Conservation (phyloP, 2,113 vertebrate genomes). For the Myiagra hebetior region DNA sequence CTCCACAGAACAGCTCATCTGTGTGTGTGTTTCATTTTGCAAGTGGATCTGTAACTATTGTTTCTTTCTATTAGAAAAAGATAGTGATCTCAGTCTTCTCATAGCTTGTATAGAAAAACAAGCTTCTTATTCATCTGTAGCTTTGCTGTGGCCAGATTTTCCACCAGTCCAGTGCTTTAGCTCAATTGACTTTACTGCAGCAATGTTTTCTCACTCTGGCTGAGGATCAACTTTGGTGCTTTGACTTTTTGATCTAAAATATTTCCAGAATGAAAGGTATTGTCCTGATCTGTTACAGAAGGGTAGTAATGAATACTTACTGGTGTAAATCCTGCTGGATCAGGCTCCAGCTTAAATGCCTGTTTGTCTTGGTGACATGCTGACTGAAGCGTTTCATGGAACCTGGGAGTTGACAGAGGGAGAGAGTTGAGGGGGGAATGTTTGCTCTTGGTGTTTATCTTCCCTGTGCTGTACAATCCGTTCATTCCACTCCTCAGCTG, state of each 20-base stretch:
- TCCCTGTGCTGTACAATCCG: not conserved
- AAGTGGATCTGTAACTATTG: not conserved
- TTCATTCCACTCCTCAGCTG: not conserved
- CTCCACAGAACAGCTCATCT: not conserved
- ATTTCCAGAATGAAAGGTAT: not conserved
- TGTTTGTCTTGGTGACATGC: not conserved
- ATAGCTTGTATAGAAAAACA: not conserved
- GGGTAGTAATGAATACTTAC: not conserved
- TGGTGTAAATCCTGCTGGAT: not conserved
- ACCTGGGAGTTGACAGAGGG: not conserved
- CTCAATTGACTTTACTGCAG: not conserved
- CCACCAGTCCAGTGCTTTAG: not conserved
- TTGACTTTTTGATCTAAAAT: not conserved
- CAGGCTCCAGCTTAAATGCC: not conserved
- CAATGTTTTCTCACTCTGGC: not conserved
- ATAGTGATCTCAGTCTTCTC: not conserved
- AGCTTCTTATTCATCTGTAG: not conserved
- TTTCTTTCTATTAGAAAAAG: not conserved
- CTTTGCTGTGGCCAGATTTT: not conserved
- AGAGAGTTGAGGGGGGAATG: not conserved
- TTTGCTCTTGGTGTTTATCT: constrained; percentile 14
- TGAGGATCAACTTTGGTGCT: not conserved
- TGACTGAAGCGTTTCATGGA: not conserved
- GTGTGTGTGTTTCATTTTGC: not conserved
- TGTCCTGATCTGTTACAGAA: not conserved